Percentiles rank a stretch among this genome's conserved stretches.
Evolutionary conservation across 2,888 invertebrate species (phyloP).

Genomic region (Dysmachus trigonus): DNA sequence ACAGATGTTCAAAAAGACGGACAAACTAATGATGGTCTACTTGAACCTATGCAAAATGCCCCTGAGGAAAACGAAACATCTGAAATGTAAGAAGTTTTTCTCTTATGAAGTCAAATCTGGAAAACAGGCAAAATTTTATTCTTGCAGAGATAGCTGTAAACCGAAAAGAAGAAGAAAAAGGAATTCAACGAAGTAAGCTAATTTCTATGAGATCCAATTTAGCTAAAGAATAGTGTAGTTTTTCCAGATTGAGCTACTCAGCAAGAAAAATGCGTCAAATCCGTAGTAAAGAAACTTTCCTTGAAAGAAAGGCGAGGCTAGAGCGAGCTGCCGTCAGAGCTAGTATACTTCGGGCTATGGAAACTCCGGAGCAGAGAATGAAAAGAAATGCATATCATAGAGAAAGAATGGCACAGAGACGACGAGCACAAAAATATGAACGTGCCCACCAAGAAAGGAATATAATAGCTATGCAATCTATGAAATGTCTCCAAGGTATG

Average conservation of each 20-base stretch:
- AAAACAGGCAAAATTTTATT: background rate
- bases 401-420: background rate
- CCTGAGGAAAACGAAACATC: background rate
- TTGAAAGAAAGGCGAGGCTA: background rate
- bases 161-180: background rate
- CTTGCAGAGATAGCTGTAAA: background rate
- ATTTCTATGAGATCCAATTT: background rate
- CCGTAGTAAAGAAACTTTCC: background rate
- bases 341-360: background rate
- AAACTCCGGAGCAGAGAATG: background rate
- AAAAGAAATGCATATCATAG: background rate
- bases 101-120: background rate
- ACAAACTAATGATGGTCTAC: background rate
- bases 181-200: background rate
- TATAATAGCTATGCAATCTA: background rate
- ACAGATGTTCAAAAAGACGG: background rate
- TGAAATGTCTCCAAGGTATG: background rate
- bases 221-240: background rate
- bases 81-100: background rate
- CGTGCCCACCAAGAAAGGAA: background rate
- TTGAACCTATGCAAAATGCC: background rate
- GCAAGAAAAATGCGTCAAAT: background rate
- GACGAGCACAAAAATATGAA: background rate
- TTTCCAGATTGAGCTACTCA: background rate
- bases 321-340: background rate